A percentile compares a stretch with the other conserved stretches of the same genome.
Conservation (phyloP, 2,888 invertebrate genomes). For the Dimorphilus gyrociliatus region DNA sequence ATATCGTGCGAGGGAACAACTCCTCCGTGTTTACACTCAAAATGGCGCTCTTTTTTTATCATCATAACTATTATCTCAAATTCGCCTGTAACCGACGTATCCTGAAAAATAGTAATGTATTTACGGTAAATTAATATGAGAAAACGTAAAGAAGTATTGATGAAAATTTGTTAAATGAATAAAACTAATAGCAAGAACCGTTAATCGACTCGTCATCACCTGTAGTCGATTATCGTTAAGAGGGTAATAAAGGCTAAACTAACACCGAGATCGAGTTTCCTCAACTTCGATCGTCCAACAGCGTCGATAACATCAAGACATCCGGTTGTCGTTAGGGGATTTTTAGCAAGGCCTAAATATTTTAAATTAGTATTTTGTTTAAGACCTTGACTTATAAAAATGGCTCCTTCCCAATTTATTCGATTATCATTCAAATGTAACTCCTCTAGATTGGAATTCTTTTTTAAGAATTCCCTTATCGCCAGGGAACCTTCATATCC, state of each 20-base stretch:
- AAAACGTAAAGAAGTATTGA: neutral
- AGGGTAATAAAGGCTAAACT: too few relatives aligned
- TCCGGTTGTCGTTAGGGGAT: slow-evolving; percentile 24
- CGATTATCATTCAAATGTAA: slow-evolving; percentile 17
- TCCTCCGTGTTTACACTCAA: slow-evolving; percentile 18
- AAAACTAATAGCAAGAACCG: neutral
- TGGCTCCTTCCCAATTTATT: slow-evolving; percentile 17
- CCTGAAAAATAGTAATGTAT: slow-evolving; percentile 10
- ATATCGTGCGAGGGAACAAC: slow-evolving; percentile 18
- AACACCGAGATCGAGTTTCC: too few relatives aligned
- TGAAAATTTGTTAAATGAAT: neutral
- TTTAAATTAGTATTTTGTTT: slow-evolving; percentile 13
- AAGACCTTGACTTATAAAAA: slow-evolving; percentile 15
- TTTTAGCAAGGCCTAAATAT: slow-evolving; percentile 17
- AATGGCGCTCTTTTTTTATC: slow-evolving; percentile 14
- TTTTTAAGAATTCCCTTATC: slow-evolving; percentile 14
- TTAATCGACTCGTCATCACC: neutral
- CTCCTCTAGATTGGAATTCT: slow-evolving; percentile 12
- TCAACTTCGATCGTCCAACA: slow-evolving; percentile 7
- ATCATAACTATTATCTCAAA: slow-evolving; percentile 17
- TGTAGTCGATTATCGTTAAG: too few relatives aligned
- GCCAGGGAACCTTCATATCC: slow-evolving; percentile 21
- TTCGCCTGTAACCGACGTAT: slow-evolving; percentile 16
- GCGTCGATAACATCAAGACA: slow-evolving; percentile 22
- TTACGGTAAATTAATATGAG: neutral